phyloP scores from a whole-genome alignment of 2,888 invertebrate genomes.

The Acanthococcus lagerstroemiae region DNA sequence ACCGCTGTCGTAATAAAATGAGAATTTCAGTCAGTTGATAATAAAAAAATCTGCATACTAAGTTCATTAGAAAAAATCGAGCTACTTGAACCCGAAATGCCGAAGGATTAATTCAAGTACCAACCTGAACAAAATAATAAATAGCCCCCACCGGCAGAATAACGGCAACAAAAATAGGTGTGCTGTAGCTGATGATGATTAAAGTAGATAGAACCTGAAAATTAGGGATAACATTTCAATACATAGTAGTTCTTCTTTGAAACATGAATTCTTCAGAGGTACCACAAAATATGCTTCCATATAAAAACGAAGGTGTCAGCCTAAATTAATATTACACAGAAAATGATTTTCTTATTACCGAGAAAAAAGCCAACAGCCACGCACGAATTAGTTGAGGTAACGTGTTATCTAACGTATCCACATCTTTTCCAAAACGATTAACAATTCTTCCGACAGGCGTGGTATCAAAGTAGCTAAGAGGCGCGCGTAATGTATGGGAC shows the following conservation, averaged over 20 bases:
- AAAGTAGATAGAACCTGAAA: constrained; percentile 73
- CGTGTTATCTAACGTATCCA: constrained; percentile 56
- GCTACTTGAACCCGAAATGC: too few species aligned
- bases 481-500: constrained; percentile 47
- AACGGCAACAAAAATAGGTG: constrained; percentile 67
- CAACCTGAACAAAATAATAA: constrained; percentile 70
- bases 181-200: constrained; percentile 75
- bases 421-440: constrained; percentile 48
- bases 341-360: constrained; percentile 35
- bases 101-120: too few species aligned
- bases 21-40: too few species aligned
- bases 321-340: too few species aligned
- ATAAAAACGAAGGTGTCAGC: too few species aligned
- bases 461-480: constrained; percentile 47
- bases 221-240: too few species aligned
- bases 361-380: constrained; percentile 45
- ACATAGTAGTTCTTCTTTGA: too few species aligned
- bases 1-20: constrained; percentile 93
- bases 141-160: constrained; percentile 69
- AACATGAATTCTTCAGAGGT: too few species aligned
- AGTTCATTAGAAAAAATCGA: too few species aligned
- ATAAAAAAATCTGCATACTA: too few species aligned
- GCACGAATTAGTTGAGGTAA: constrained; percentile 53
- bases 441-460: constrained; percentile 46
- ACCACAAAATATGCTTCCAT: too few species aligned